A percentile compares a stretch with the other conserved stretches of the same genome.
Evolutionary conservation across 1,140 invertebrate genomes (phyloP).

Genomic region (Ips typographus): DNA sequence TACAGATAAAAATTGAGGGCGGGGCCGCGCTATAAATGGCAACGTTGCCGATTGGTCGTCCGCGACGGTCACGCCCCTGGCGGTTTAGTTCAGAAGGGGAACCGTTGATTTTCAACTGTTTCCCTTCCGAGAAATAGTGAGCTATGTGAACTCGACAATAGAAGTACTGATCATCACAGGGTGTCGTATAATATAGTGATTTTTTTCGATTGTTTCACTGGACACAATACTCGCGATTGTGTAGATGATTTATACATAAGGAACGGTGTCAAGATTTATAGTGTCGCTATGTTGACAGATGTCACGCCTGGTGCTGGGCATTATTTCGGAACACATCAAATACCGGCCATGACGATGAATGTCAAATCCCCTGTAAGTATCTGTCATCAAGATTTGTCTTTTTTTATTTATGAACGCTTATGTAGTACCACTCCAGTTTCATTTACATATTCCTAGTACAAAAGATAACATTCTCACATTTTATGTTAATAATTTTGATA

Average conservation of each 20-base stretch:
- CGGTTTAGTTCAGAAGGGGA: constrained; percentile 45
- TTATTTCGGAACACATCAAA: constrained; percentile 57
- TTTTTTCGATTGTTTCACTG: constrained; percentile 36
- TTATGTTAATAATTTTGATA: too few species aligned
- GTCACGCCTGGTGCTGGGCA: constrained; percentile 60
- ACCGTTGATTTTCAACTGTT: constrained; percentile 50
- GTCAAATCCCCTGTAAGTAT: constrained; percentile 53
- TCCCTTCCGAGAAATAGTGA: constrained; percentile 52
- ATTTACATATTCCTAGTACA: too few species aligned
- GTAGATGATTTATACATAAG: constrained; percentile 25
- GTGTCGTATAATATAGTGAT: constrained; percentile 30
- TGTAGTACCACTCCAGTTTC: too few species aligned
- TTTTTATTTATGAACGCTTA: too few species aligned
- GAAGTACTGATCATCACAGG: constrained; percentile 42
- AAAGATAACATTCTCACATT: too few species aligned
- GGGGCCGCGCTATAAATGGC: constrained; percentile 46
- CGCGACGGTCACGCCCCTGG: constrained; percentile 32
- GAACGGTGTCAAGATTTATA: constrained; percentile 19
- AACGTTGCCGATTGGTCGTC: constrained; percentile 44
- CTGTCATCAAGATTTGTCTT: not conserved
- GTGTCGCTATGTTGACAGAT: constrained; percentile 56
- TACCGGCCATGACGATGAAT: constrained; percentile 60
- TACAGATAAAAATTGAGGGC: constrained; percentile 40
- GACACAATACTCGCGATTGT: constrained; percentile 31
- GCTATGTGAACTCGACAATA: constrained; percentile 52